Percentiles rank a stretch among this genome's conserved stretches.
Conservation (phyloP, 2,113 vertebrate genomes). For the Gyps fulvus region DNA sequence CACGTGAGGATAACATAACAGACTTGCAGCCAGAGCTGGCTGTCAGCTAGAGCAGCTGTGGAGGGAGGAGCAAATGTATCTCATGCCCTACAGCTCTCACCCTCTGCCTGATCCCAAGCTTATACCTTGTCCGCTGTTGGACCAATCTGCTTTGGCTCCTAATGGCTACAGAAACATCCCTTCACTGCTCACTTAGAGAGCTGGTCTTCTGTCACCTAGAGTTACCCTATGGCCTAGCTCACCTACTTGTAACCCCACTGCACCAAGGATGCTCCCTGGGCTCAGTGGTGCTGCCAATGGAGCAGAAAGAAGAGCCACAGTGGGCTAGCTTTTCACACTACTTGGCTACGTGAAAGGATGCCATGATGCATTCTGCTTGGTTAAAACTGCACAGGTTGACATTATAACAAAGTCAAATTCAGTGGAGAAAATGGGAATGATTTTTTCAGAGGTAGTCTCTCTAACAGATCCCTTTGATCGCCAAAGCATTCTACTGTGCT, state of each 20-base stretch:
- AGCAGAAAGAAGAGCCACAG: background rate
- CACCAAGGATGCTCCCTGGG: background rate
- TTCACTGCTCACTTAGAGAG: background rate
- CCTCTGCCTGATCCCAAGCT: background rate
- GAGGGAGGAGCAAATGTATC: background rate
- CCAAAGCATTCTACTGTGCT: background rate
- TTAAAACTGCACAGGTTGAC: background rate
- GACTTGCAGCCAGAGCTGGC: background rate
- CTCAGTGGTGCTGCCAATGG: background rate
- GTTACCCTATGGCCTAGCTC: background rate
- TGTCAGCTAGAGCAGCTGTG: background rate
- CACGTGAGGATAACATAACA: rapidly evolving
- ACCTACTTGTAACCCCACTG: background rate
- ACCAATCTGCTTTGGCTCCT: background rate
- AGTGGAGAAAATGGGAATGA: background rate
- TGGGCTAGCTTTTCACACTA: background rate
- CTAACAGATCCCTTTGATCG: background rate
- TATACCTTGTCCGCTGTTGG: background rate
- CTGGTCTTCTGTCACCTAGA: background rate
- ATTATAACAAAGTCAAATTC: background rate
- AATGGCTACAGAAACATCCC: background rate
- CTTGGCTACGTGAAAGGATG: background rate
- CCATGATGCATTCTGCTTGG: background rate
- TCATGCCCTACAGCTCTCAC: background rate
- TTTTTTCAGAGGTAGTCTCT: background rate